Percentiles rank a stretch among this genome's conserved stretches.
phyloP scores from a whole-genome alignment of 2,113 vertebrate genomes.

The Centropristis striata region DNA sequence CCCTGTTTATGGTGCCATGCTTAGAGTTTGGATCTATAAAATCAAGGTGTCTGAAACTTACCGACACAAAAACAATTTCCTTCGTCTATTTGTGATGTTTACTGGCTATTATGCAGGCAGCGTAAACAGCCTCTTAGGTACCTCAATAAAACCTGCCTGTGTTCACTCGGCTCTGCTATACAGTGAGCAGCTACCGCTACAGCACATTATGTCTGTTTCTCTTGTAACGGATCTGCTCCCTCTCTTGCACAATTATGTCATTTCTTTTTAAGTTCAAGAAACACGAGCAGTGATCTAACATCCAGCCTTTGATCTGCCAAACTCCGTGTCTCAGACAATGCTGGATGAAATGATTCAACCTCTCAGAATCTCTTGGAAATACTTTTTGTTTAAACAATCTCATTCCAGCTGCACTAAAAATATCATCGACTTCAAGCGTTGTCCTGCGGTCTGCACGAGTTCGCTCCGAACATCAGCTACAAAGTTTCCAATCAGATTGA shows the following conservation, averaged over 20 bases:
- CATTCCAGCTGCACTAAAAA: slow-evolving; percentile 76
- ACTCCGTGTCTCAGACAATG: slow-evolving; percentile 39
- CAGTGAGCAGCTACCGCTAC: not conserved
- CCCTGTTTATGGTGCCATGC: slow-evolving; percentile 53
- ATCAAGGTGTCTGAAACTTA: slow-evolving; percentile 61
- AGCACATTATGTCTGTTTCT: slow-evolving; percentile 8
- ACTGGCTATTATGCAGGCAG: slow-evolving; percentile 59
- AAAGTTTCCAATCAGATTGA: slow-evolving; percentile 66
- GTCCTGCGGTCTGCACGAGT: slow-evolving; percentile 57
- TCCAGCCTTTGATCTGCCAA: slow-evolving; percentile 44
- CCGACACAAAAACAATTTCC: slow-evolving; percentile 55
- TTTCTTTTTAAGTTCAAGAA: slow-evolving; percentile 45
- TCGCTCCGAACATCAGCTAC: slow-evolving; percentile 51
- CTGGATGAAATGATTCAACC: slow-evolving; percentile 47
- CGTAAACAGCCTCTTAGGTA: slow-evolving; percentile 58
- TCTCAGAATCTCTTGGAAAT: slow-evolving; percentile 63
- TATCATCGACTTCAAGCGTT: slow-evolving; percentile 62
- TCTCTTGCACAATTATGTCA: slow-evolving; percentile 45
- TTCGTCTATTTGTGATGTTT: slow-evolving; percentile 60
- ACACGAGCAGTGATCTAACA: slow-evolving; percentile 34
- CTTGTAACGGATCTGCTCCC: slow-evolving; percentile 15
- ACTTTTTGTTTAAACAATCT: slow-evolving; percentile 67
- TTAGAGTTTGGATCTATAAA: slow-evolving; percentile 70
- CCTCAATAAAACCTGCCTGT: slow-evolving; percentile 65
- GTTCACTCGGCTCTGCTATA: slow-evolving; percentile 29